Conservation (phyloP, 2,113 vertebrate genomes). For the Salvator merianae region DNA sequence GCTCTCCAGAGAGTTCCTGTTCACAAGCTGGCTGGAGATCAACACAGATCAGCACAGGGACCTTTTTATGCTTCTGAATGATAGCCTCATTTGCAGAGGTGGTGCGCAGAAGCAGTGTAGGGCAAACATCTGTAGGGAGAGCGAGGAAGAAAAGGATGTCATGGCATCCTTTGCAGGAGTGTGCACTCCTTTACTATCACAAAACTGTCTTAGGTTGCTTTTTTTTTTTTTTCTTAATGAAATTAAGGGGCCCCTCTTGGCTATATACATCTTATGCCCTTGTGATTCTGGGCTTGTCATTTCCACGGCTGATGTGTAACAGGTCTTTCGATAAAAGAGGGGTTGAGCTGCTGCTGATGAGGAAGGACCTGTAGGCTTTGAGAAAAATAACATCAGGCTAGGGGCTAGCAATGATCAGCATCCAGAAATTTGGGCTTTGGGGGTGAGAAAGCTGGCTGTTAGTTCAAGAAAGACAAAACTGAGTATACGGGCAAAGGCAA, state of each 20-base stretch:
- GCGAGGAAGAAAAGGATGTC: neutral
- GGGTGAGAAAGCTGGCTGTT: neutral
- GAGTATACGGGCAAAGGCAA: neutral
- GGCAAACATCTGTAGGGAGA: neutral
- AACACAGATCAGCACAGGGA: neutral
- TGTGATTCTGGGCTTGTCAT: neutral
- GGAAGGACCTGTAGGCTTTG: neutral
- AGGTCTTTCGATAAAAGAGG: too few species aligned
- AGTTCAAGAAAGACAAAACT: neutral
- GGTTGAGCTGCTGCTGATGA: neutral
- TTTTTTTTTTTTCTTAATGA: neutral
- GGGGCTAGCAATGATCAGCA: neutral
- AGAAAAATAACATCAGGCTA: neutral
- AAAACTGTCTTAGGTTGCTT: fast-evolving
- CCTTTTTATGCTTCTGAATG: neutral
- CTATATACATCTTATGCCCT: neutral
- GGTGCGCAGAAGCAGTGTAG: neutral
- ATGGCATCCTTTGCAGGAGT: fast-evolving
- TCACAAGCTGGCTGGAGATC: neutral
- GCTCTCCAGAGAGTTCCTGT: slow-evolving; percentile 23
- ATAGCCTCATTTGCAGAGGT: neutral
- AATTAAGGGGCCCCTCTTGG: neutral
- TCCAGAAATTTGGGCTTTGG: neutral
- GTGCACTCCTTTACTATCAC: fast-evolving
- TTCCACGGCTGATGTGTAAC: neutral